Base-by-base conservation (phyloP, 2,113 vertebrate species). In the Gopherus evgoodei region DNA sequence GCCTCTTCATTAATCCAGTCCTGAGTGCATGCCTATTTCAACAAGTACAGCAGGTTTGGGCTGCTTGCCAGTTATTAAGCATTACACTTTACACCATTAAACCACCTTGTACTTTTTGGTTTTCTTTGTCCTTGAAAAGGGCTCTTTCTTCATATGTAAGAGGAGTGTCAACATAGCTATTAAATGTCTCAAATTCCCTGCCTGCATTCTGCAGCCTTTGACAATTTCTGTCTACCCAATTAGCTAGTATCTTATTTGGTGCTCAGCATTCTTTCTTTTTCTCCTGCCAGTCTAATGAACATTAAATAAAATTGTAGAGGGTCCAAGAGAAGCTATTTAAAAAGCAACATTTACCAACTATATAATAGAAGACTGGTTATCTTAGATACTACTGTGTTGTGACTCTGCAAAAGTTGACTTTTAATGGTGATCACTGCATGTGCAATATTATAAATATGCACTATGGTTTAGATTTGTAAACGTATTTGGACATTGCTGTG, bases 1-100 rank as follows among this genome's bases (percentile, higher is more conserved):
- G 95, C 95, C 97, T 97, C 97, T 93, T 96, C 93, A 84, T 91
- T 96, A 96, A 97, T 95, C 97, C 93, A 93, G 80, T 94, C 96
- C 95, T 69, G 76, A 85, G 94, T 93, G 94, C 96, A 90, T 96
- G 95, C 95, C 93, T 97, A 52, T 96, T 96, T 83, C 92, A 96
- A 90, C 84, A 2, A 96, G 53, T 35, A 93, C 95, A 97, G 97
- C 93, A 96, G 95, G 96, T 94, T 95, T 96, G 96, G 97, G 97
- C 96, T 96, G 90, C 0, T 0, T 96, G 97, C 97, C 97, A 98
- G 90, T 91, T 97, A 96, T 95, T 96, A 97, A 97, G 96, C 92
- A 92, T 97, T 96, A 97, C 91, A 95, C 95, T 91, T 96, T 96
- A 94, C 1, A 25, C 94, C 93, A 94, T 0, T 2, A 69, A 95